Evolutionary conservation across 2,797 vertebrate genomes (phyloP).

Genomic region (Brachyrhaphis roseni): DNA sequence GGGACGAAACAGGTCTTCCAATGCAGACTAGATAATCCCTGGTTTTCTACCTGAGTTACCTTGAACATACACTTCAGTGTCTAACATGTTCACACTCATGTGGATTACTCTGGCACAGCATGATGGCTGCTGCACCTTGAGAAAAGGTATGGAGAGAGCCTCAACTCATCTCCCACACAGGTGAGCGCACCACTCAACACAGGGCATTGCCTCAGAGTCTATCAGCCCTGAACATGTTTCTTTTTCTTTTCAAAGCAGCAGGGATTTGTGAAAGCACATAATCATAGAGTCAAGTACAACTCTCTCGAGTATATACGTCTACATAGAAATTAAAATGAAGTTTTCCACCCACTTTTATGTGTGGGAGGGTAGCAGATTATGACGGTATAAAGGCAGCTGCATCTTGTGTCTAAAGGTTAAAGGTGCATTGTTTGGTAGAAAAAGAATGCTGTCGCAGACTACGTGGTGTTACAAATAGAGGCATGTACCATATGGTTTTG

Average conservation of each 20-base stretch:
- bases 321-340: constrained; percentile 36
- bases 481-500: constrained; percentile 32
- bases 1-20: too few relatives aligned
- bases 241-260: constrained; percentile 15
- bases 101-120: constrained; percentile 26
- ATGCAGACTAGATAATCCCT: too few relatives aligned
- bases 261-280: constrained; percentile 7
- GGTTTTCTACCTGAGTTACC: not conserved
- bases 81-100: constrained; percentile 26
- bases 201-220: constrained; percentile 18
- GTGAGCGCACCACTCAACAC: constrained; percentile 26
- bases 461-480: constrained; percentile 5
- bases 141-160: constrained; percentile 22
- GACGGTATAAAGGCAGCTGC: constrained; percentile 15
- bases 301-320: constrained; percentile 17
- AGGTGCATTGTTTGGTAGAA: constrained; percentile 12
- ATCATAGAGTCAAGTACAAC: constrained; percentile 14
- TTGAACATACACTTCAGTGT: constrained; percentile 22
- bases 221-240: constrained; percentile 18
- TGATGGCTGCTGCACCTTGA: constrained; percentile 9
- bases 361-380: constrained; percentile 45
- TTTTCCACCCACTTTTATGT: constrained; percentile 36
- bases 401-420: constrained; percentile 12
- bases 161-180: constrained; percentile 28
- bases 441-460: not conserved